phyloP scores from a whole-genome alignment of 2,113 vertebrate genomes.

The Australoheros scitulus region DNA sequence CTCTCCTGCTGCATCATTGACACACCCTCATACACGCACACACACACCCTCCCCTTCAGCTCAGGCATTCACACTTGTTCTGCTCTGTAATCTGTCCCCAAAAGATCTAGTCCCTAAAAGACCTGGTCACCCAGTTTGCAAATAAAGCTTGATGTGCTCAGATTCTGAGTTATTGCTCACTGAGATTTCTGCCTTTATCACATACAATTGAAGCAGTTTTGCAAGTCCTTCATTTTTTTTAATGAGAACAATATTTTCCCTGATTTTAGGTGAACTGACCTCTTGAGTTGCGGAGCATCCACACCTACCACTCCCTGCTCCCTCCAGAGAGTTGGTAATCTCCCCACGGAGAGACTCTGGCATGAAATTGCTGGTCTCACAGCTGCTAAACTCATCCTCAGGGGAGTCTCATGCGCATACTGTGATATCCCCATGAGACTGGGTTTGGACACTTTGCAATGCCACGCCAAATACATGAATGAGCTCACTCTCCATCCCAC shows the following conservation, averaged over 20 bases:
- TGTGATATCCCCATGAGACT: conserved; percentile 21
- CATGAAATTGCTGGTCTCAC: conserved; percentile 39
- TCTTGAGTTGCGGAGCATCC: not conserved
- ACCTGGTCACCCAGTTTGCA: not conserved
- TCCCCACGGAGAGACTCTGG: conserved; percentile 9
- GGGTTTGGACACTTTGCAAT: conserved; percentile 25
- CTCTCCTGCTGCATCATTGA: conserved; percentile 37
- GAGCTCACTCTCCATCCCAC: not conserved
- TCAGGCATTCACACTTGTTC: not conserved
- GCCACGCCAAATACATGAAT: not conserved
- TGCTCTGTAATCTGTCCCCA: conserved; percentile 8
- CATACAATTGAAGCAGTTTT: not conserved
- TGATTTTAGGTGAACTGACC: not conserved
- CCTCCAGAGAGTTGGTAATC: conserved; percentile 5
- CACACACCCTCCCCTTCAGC: conserved; percentile 18
- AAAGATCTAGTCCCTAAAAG: not conserved
- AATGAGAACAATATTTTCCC: not conserved
- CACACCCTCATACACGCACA: conserved; percentile 7
- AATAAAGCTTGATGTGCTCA: not conserved
- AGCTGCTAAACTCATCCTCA: conserved; percentile 74
- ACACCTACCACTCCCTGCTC: conserved; percentile 1
- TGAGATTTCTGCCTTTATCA: not conserved
- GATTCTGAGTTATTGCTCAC: not conserved
- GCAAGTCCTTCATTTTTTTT: not conserved
- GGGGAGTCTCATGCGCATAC: conserved; percentile 23